Percentiles rank a stretch among this genome's conserved stretches.
These are phyloP conservation scores for Polypterus bichir DNA, from an alignment of 2,113 vertebrate genomes.

Conservation along the genomic window DNA sequence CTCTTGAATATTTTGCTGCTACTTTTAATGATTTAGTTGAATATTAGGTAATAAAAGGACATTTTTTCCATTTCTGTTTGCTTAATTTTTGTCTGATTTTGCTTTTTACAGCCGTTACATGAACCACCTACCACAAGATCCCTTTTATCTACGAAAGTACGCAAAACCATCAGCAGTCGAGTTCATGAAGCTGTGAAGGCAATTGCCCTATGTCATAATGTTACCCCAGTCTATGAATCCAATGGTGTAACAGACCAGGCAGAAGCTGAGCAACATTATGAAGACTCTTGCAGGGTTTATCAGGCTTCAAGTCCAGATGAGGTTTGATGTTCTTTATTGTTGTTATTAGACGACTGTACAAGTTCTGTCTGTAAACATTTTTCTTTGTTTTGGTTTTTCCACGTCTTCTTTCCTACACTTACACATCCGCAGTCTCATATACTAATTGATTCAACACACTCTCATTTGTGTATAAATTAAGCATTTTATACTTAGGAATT, in stretches of 20 bases:
- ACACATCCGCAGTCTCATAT: too few relatives aligned
- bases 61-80: background rate
- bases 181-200: slow-evolving; percentile 93
- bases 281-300: slow-evolving; percentile 89
- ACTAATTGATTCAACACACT: too few relatives aligned
- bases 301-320: slow-evolving; percentile 94
- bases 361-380: background rate
- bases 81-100: background rate
- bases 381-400: background rate
- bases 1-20: too few relatives aligned
- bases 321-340: slow-evolving; percentile 40
- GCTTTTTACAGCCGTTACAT: slow-evolving; percentile 56
- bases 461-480: too few relatives aligned
- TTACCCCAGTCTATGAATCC: slow-evolving; percentile 85
- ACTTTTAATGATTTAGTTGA: slow-evolving; percentile 1
- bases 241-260: slow-evolving; percentile 89
- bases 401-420: background rate
- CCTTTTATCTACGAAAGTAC: slow-evolving; percentile 74
- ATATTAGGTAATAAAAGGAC: background rate
- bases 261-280: slow-evolving; percentile 85
- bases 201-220: slow-evolving; percentile 89
- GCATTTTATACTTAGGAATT: too few relatives aligned
- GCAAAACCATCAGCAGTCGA: slow-evolving; percentile 87
- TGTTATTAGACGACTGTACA: too few relatives aligned
- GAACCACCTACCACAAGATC: slow-evolving; percentile 70